These are phyloP conservation scores for Variabilichromis moorii DNA, from an alignment of 2,113 vertebrate species.

Conservation along the genomic window DNA sequence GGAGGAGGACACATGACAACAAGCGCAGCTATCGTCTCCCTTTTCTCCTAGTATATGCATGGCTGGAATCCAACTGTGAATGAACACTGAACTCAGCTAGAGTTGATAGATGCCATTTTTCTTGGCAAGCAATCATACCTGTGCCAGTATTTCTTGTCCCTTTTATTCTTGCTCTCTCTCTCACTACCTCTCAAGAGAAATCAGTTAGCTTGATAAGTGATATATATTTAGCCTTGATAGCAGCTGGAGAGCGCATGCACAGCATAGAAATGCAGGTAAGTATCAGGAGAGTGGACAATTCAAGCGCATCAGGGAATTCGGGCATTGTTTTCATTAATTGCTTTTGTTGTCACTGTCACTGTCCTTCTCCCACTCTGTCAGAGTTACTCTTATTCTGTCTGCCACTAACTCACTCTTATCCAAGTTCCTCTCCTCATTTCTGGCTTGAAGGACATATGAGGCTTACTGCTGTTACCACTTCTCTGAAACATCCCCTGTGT, in stretches of 20 bases:
- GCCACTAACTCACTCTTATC: background rate
- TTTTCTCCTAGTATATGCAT: background rate
- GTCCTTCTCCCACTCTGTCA: background rate
- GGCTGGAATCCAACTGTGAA: conserved; percentile 26
- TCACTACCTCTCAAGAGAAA: conserved; percentile 7
- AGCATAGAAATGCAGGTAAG: conserved; percentile 15
- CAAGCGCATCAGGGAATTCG: conserved; percentile 24
- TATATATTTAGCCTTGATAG: conserved; percentile 65
- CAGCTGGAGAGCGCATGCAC: conserved; percentile 16
- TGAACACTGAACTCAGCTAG: conserved; percentile 41
- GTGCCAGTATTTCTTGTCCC: conserved; percentile 2
- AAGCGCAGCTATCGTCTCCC: background rate
- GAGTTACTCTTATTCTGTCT: background rate
- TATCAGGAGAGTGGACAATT: conserved; percentile 15
- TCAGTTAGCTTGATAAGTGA: conserved; percentile 57
- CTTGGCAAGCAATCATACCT: conserved; percentile 55
- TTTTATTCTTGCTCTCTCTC: background rate
- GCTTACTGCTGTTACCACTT: conserved; percentile 6
- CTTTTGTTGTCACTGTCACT: background rate
- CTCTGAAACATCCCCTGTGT: background rate
- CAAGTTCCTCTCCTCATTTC: background rate
- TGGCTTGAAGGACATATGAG: conserved; percentile 41
- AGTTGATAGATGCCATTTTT: conserved; percentile 60
- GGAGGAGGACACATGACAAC: background rate
- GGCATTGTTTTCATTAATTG: conserved; percentile 57